Evolutionary conservation across 2,797 vertebrate species (phyloP).

Genomic region (Rhadinocentrus ornatus): DNA sequence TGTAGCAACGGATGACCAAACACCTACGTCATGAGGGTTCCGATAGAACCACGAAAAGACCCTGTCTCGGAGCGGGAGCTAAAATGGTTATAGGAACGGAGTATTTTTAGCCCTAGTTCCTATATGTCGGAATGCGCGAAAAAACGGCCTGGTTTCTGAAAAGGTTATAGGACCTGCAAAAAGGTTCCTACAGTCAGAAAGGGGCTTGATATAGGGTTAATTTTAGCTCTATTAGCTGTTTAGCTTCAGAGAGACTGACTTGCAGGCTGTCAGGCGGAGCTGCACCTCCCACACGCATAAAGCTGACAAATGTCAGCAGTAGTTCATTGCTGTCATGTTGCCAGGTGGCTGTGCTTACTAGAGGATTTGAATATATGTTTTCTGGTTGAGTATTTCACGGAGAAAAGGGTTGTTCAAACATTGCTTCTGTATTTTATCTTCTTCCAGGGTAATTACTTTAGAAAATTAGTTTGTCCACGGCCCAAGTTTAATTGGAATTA

Average conservation of each 20-base stretch:
- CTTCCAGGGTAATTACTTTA: conserved; percentile 73
- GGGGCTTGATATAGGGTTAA: conserved; percentile 24
- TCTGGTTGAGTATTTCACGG: conserved; percentile 40
- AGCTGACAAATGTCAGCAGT: conserved; percentile 48
- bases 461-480: conserved; percentile 75
- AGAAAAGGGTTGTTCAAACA: conserved; percentile 66
- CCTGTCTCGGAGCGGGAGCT: no score
- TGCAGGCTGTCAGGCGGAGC: conserved; percentile 43
- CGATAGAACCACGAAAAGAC: no score
- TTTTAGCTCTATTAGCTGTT: conserved; percentile 36
- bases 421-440: conserved; percentile 66
- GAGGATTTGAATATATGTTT: conserved; percentile 50
- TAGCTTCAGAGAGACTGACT: conserved; percentile 32
- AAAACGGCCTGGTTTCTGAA: no score
- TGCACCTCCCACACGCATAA: conserved; percentile 42
- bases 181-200: no score
- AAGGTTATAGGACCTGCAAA: no score
- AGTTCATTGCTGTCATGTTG: conserved; percentile 32
- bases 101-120: no score
- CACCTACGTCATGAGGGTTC: no score
- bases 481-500: conserved; percentile 75
- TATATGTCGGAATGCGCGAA: no score
- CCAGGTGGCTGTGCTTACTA: conserved; percentile 37
- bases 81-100: no score
- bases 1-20: no score